Base-by-base conservation (phyloP, 2,888 invertebrate genomes). In the Alsophila aescularia region DNA sequence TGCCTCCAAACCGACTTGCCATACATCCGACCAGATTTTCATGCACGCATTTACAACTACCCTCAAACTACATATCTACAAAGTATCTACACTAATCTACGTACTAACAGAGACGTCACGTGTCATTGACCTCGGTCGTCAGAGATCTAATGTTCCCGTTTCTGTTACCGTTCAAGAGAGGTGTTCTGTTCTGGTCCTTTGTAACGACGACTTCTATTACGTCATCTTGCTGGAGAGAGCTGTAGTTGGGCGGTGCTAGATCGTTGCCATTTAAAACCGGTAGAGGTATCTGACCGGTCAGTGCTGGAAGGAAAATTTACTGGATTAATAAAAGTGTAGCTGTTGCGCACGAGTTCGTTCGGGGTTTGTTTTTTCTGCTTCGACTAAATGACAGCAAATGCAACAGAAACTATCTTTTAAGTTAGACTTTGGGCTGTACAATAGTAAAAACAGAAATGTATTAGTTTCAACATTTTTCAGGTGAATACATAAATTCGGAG, bases 271-370 rank as follows among this genome's bases (percentile, higher is more conserved):
- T 79, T 13, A 87, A 57, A 10, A 81, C 44, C 1, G 83, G 75
- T 52, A 90, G 54, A 0, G 88, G 81, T 51, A 87, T 80, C 65
- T 85, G 83, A 4, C 84, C 81, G 0, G 90, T 89, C 7, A 90
- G 74, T 65, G 79, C 90, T 90, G 85, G 1, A 78, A 32, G 2
- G 2, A 32, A 42, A 32, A 16, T 8, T 2, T 15, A 1, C 14
- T 6, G 13, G 2, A n/a, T 16, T 14, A 36, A 0, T 24, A 2
- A 7, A 7, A 39, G n/a, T 9, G 18, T n/a, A n/a, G 8, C 10
- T 16, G 16, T 16, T 36, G 4, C n/a, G 15, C 14, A 2, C 7
- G 27, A 8, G 2, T 6, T 29, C 2, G 29, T 29, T 10, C 27
- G 10, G 3, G 15, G 36, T n/a, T n/a, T n/a, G n/a, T n/a, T n/a